phyloP scores from a whole-genome alignment of 2,797 vertebrate genomes.

The Notolepis coatsorum region DNA sequence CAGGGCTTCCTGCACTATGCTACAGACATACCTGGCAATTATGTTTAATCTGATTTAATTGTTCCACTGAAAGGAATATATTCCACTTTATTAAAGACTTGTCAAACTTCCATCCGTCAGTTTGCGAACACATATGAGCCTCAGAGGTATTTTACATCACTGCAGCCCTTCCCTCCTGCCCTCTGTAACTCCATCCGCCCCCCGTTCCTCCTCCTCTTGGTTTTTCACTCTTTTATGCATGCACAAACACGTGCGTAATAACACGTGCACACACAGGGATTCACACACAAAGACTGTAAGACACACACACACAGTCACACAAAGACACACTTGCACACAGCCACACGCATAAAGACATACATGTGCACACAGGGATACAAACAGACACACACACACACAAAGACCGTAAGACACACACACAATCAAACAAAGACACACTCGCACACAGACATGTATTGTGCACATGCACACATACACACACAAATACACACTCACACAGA shows the following conservation, averaged over 20 bases:
- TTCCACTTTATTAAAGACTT: constrained; percentile 61
- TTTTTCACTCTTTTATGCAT: not conserved
- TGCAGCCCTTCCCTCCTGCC: constrained; percentile 2
- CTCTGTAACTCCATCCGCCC: constrained; percentile 25
- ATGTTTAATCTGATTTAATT: constrained; percentile 69
- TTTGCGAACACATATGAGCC: constrained; percentile 12
- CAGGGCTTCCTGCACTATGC: constrained; percentile 49
- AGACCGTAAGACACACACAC: constrained; percentile 22
- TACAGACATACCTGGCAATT: constrained; percentile 66
- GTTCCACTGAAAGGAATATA: constrained; percentile 57
- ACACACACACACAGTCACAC: not conserved
- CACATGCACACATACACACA: constrained; percentile 1
- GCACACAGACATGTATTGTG: too few relatives aligned
- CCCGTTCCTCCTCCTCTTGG: not conserved
- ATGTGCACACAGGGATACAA: not conserved
- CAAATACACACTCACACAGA: constrained; percentile 20
- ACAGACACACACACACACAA: constrained; percentile 12
- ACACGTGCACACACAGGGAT: not conserved
- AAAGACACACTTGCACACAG: not conserved
- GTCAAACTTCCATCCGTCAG: constrained; percentile 37
- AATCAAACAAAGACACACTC: constrained; percentile 7
- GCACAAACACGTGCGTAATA: not conserved
- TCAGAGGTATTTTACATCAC: constrained; percentile 6
- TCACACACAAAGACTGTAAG: not conserved
- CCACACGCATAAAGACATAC: not conserved